A percentile compares a stretch with the other conserved stretches of the same genome.
Conservation (phyloP, 2,888 invertebrate genomes). For the Torymus tubicola region DNA sequence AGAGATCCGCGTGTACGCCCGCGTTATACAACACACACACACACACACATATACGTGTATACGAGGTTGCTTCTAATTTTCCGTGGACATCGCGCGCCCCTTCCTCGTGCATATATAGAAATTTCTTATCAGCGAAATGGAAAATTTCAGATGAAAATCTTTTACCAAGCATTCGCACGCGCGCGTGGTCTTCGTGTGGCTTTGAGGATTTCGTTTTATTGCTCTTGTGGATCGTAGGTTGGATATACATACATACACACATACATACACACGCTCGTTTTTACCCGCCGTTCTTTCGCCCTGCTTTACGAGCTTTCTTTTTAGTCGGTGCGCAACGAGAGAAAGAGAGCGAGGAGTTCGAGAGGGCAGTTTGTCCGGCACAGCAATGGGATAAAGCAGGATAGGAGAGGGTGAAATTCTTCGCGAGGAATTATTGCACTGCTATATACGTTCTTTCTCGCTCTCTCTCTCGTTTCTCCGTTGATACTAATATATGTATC, state of each 20-base stretch:
- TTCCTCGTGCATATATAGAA: conserved; percentile 6
- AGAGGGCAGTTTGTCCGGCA: conserved; percentile 33
- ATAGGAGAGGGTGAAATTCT: conserved; percentile 11
- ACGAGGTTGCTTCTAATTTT: conserved; percentile 36
- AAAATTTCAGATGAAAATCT: conserved; percentile 51
- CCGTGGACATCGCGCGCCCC: background rate
- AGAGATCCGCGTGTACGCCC: conserved; percentile 25
- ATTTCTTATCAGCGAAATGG: conserved; percentile 50
- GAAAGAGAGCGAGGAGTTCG: background rate
- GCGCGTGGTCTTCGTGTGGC: background rate
- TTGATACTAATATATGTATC: conserved; percentile 52
- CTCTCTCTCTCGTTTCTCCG: background rate
- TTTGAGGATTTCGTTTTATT: conserved; percentile 41
- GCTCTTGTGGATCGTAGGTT: background rate
- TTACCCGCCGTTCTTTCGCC: background rate
- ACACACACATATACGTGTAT: background rate
- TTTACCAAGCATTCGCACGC: conserved; percentile 6
- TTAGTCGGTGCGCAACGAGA: background rate
- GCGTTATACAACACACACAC: too few relatives aligned
- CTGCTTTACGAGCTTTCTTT: conserved; percentile 5
- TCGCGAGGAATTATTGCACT: conserved; percentile 49
- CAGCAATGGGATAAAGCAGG: conserved; percentile 23
- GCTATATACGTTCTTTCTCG: too few relatives aligned
- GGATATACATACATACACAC: too few relatives aligned
- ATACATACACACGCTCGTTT: background rate